Conservation (phyloP, 2,797 vertebrate genomes). For the Erpetoichthys calabaricus region DNA sequence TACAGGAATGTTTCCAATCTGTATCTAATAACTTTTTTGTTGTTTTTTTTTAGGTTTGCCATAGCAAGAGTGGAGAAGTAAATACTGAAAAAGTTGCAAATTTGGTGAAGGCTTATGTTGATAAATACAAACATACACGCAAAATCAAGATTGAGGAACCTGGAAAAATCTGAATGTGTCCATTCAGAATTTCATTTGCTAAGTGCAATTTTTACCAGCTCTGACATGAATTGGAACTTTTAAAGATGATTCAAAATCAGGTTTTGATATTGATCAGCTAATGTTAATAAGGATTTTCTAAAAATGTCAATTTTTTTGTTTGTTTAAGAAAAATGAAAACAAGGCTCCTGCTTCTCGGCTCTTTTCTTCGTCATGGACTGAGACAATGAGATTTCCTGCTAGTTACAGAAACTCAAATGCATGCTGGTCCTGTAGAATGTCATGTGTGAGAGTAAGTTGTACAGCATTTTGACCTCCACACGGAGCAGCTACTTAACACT, state of each 20-base stretch:
- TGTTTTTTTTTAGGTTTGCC: slow-evolving; percentile 62
- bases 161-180: slow-evolving; percentile 24
- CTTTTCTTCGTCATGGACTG: slow-evolving; percentile 56
- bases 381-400: slow-evolving; percentile 34
- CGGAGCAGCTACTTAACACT: slow-evolving; percentile 34
- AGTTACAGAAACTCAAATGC: slow-evolving; percentile 27
- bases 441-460: slow-evolving; percentile 44
- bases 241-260: slow-evolving; percentile 53
- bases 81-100: slow-evolving; percentile 91
- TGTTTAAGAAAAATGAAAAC: slow-evolving; percentile 66
- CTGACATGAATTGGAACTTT: slow-evolving; percentile 47
- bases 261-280: slow-evolving; percentile 75
- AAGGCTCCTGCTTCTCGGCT: slow-evolving; percentile 75
- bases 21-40: no score
- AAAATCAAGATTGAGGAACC: slow-evolving; percentile 57
- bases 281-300: slow-evolving; percentile 65
- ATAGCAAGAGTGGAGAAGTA: slow-evolving; percentile 95
- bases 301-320: slow-evolving; percentile 81
- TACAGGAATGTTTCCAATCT: no score
- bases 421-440: slow-evolving; percentile 35
- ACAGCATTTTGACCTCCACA: slow-evolving; percentile 43
- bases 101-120: slow-evolving; percentile 89
- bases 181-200: slow-evolving; percentile 23
- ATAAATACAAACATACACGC: slow-evolving; percentile 90
- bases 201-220: slow-evolving; percentile 80